phyloP scores from a whole-genome alignment of 2,888 invertebrate genomes.

The Danaus chrysippus region DNA sequence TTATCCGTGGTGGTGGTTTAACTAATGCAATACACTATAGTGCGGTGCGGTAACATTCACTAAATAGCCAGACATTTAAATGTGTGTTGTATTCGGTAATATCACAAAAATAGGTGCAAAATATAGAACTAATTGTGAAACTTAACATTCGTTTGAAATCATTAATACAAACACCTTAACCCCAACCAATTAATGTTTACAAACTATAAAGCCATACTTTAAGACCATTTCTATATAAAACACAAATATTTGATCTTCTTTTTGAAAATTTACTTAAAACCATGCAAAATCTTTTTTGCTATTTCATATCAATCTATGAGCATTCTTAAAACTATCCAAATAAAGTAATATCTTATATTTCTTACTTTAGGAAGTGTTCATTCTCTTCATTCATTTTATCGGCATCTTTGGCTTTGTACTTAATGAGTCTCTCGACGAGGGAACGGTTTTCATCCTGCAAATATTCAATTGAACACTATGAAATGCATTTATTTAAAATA shows the following conservation, averaged over 20 bases:
- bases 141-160: constrained; percentile 34
- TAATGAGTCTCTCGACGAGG: constrained; percentile 91
- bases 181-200: constrained; percentile 14
- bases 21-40: not conserved
- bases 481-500: not conserved
- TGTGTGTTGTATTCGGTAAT: not conserved
- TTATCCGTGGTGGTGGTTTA: not conserved
- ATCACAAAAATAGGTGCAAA: not conserved
- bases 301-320: constrained; percentile 4
- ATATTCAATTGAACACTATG: constrained; percentile 32
- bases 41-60: constrained; percentile 1
- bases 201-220: constrained; percentile 3
- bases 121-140: not conserved
- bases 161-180: constrained; percentile 27
- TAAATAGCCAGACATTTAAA: constrained; percentile 1
- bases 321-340: constrained; percentile 13
- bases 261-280: not conserved
- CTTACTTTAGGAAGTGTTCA: constrained; percentile 94
- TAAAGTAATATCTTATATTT: constrained; percentile 11
- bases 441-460: constrained; percentile 92
- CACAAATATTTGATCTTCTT: not conserved
- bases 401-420: constrained; percentile 95
- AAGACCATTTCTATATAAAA: not conserved
- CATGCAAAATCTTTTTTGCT: not conserved
- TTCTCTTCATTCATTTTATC: constrained; percentile 98